These are phyloP conservation scores for Arremon aurantiirostris DNA, from an alignment of 2,797 vertebrate genomes.

Conservation along the genomic window DNA sequence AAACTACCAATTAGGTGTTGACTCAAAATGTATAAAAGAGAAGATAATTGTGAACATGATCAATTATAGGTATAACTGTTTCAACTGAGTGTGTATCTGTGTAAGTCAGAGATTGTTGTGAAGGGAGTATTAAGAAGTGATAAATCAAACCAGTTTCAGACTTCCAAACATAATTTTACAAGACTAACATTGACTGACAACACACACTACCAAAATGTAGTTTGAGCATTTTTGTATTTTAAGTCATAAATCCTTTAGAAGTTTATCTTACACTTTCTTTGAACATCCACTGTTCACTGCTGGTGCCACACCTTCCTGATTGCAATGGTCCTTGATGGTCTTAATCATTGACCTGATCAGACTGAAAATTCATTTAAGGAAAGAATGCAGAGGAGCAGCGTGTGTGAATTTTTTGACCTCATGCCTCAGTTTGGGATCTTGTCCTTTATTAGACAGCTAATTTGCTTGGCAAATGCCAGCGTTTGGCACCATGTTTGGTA, in stretches of 20 bases:
- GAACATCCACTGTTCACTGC: background rate
- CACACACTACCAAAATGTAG: background rate
- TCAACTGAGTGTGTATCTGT: background rate
- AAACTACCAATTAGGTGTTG: background rate
- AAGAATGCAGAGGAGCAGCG: background rate
- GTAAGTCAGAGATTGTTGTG: background rate
- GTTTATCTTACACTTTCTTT: background rate
- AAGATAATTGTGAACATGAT: background rate
- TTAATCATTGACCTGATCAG: background rate
- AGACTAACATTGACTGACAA: background rate
- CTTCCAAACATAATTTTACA: background rate
- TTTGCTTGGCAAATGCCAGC: background rate
- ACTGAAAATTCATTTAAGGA: background rate
- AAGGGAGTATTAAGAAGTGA: background rate
- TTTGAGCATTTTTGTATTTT: background rate
- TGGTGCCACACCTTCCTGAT: background rate
- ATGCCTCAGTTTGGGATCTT: background rate
- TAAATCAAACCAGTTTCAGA: background rate
- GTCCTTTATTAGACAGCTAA: background rate
- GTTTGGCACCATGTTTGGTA: background rate
- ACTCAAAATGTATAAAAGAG: background rate
- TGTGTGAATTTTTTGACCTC: background rate
- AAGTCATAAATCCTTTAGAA: background rate
- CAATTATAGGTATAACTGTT: background rate
- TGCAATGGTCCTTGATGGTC: accelerated